These are phyloP conservation scores for Drosophila kanapiae DNA, from an alignment of 1,140 invertebrate species.

Conservation along the genomic window DNA sequence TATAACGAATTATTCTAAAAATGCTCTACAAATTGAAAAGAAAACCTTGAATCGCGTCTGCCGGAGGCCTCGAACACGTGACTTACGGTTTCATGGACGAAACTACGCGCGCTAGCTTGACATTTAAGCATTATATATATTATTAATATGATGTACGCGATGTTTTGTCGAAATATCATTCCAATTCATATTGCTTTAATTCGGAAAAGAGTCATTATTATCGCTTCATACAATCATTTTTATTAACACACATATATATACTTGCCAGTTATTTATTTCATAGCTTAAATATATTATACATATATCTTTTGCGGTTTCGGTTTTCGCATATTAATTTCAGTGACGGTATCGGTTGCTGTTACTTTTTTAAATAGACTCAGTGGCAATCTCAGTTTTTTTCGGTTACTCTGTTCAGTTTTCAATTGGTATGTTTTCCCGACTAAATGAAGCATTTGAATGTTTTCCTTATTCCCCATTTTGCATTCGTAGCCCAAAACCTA, in stretches of 20 bases:
- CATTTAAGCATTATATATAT: too few species aligned
- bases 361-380: background rate
- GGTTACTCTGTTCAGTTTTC: background rate
- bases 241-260: too few species aligned
- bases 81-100: too few species aligned
- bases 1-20: too few species aligned
- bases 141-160: too few species aligned
- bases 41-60: too few species aligned
- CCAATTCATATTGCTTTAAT: background rate
- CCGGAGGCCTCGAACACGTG: too few species aligned
- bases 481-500: slow-evolving; percentile 60
- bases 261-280: too few species aligned
- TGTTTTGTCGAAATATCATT: too few species aligned
- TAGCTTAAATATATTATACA: background rate
- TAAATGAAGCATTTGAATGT: too few species aligned
- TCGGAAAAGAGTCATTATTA: background rate
- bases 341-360: slow-evolving; percentile 9
- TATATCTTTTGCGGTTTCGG: background rate
- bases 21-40: too few species aligned
- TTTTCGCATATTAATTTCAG: slow-evolving; percentile 9
- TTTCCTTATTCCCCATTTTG: background rate
- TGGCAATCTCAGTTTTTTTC: background rate
- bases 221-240: background rate
- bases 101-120: too few species aligned
- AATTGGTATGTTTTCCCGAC: slow-evolving; percentile 13